Evolutionary conservation across 35 echinoderm and acorn worm genomes (phyloP).

Genomic region (Amphiura filiformis): DNA sequence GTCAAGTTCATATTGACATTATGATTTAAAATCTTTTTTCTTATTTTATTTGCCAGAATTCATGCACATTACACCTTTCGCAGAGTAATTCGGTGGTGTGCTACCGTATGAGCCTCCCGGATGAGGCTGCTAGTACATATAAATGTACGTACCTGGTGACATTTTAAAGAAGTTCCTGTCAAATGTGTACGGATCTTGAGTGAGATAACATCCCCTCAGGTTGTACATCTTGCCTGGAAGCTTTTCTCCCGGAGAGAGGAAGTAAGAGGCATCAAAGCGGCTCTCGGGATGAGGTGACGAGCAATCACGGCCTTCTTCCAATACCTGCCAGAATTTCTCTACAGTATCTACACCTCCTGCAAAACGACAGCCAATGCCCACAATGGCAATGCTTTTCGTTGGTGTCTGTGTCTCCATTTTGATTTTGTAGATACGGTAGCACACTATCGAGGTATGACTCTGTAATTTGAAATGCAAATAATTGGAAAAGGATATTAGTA

Average conservation of each 20-base stretch:
- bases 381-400: constrained; percentile 45
- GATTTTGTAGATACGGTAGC: too few species aligned
- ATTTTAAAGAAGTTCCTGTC: constrained; percentile 77
- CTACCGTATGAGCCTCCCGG: too few species aligned
- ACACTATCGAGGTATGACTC: too few species aligned
- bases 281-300: constrained; percentile 24
- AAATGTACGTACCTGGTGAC: constrained; percentile 59
- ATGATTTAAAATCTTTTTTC: too few species aligned
- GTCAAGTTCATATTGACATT: too few species aligned
- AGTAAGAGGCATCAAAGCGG: constrained; percentile 48
- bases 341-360: constrained; percentile 34
- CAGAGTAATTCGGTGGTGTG: too few species aligned
- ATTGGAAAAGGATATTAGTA: background rate
- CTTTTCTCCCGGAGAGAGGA: constrained; percentile 51
- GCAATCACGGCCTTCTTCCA: constrained; percentile 49
- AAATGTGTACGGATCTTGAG: constrained; percentile 50
- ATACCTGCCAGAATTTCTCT: constrained; percentile 47
- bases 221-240: constrained; percentile 64
- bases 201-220: constrained; percentile 33
- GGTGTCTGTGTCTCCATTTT: too few species aligned
- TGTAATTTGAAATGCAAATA: background rate
- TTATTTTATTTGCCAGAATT: too few species aligned
- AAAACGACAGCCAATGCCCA: constrained; percentile 71
- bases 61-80: too few species aligned
- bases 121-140: too few species aligned